phyloP scores from a whole-genome alignment of 2,888 invertebrate genomes.

The Graphium colonna region DNA sequence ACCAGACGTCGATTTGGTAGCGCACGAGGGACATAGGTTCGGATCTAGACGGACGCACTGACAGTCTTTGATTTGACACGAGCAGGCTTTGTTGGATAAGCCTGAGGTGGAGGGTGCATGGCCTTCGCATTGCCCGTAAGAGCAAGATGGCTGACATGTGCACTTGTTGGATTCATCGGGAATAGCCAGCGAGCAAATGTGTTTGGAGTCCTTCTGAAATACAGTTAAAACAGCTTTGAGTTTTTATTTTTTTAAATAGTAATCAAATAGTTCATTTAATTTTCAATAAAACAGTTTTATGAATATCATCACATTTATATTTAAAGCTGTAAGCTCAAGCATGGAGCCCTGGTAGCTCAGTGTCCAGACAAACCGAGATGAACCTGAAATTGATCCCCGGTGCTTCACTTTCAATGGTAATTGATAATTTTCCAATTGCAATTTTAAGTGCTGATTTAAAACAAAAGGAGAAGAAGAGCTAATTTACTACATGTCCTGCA shows the following conservation, averaged over 20 bases:
- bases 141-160: constrained; percentile 52
- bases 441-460: no score
- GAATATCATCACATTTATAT: no score
- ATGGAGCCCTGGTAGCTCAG: no score
- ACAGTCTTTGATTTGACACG: constrained; percentile 41
- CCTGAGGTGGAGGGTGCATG: constrained; percentile 40
- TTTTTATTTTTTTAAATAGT: neutral
- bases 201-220: constrained; percentile 66
- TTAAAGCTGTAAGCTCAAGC: no score
- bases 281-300: no score
- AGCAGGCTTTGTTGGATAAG: constrained; percentile 31
- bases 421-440: no score
- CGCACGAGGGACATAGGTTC: constrained; percentile 41
- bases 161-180: constrained; percentile 49
- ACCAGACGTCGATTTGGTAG: constrained; percentile 37
- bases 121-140: constrained; percentile 63
- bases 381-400: no score
- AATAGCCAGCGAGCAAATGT: constrained; percentile 39
- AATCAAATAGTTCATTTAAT: constrained; percentile 10
- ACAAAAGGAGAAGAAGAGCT: no score
- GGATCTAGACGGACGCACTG: constrained; percentile 43
- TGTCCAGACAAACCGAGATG: no score
- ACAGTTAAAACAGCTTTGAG: constrained; percentile 8
- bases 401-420: no score
- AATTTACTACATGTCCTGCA: no score